Conservation (phyloP, 2,797 vertebrate genomes). For the Acanthurus lineatus region DNA sequence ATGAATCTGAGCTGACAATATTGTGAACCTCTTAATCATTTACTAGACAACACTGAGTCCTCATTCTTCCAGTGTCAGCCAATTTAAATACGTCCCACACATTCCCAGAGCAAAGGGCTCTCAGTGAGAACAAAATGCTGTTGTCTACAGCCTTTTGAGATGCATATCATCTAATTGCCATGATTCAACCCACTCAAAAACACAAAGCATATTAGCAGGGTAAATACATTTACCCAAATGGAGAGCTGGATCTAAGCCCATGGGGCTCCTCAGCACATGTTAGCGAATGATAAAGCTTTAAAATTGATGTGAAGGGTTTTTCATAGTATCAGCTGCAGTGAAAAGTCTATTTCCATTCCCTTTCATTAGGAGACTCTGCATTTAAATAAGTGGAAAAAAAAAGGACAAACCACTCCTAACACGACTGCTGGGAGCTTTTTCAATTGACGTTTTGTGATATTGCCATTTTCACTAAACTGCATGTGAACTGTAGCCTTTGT, state of each 20-base stretch:
- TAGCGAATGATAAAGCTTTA: conserved; percentile 42
- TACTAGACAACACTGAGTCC: conserved; percentile 38
- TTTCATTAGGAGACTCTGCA: conserved; percentile 46
- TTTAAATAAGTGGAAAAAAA: conserved; percentile 52
- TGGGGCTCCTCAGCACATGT: conserved; percentile 47
- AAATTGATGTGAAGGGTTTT: conserved; percentile 42
- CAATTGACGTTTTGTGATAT: conserved; percentile 67
- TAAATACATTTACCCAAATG: conserved; percentile 53
- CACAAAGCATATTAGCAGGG: conserved; percentile 50
- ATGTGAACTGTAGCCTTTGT: conserved; percentile 75
- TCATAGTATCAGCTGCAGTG: conserved; percentile 24
- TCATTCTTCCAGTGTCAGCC: conserved; percentile 56
- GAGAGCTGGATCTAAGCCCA: conserved; percentile 42
- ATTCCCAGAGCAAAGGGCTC: conserved; percentile 52
- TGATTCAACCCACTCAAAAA: conserved; percentile 47
- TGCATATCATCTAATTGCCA: conserved; percentile 70
- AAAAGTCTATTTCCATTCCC: conserved; percentile 21
- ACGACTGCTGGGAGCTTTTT: conserved; percentile 57
- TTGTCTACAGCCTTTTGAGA: conserved; percentile 73
- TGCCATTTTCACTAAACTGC: conserved; percentile 53
- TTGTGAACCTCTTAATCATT: conserved; percentile 43
- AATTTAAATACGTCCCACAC: conserved; percentile 58
- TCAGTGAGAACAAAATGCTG: conserved; percentile 68
- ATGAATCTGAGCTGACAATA: conserved; percentile 29
- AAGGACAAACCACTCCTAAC: conserved; percentile 44